phyloP scores from a whole-genome alignment of 2,797 vertebrate genomes.

The Euphonia xanthogaster region DNA sequence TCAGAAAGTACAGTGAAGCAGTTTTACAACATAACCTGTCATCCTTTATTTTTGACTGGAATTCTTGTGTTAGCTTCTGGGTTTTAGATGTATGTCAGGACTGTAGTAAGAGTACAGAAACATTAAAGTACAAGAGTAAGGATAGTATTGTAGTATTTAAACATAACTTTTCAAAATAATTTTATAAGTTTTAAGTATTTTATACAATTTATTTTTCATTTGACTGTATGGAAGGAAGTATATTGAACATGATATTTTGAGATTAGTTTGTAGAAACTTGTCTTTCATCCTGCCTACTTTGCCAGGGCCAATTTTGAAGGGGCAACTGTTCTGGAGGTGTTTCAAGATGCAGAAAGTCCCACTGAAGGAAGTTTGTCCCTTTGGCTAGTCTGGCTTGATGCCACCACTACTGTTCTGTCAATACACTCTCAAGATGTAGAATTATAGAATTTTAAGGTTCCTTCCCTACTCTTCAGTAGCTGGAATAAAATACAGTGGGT shows the following conservation, averaged over 20 bases:
- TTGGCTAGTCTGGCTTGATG: background rate
- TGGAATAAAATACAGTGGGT: background rate
- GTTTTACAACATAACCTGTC: background rate
- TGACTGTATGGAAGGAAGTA: background rate
- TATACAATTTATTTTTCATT: background rate
- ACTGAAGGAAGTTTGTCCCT: rapidly evolving
- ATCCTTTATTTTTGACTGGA: background rate
- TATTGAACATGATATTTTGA: background rate
- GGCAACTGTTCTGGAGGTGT: background rate
- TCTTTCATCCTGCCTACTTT: background rate
- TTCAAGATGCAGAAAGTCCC: background rate
- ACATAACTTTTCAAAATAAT: background rate
- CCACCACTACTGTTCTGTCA: background rate
- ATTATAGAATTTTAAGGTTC: background rate
- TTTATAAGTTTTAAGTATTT: background rate
- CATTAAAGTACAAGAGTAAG: background rate
- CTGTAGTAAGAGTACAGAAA: background rate
- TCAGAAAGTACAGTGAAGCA: background rate
- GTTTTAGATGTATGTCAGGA: background rate
- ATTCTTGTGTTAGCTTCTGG: background rate
- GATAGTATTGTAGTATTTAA: background rate
- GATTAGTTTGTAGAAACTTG: background rate
- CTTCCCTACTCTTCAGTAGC: background rate
- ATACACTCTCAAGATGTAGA: background rate
- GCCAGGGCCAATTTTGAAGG: background rate